A percentile compares a stretch with the other conserved stretches of the same genome.
Evolutionary conservation across 2,797 vertebrate genomes (phyloP).

Genomic region (Neopelma chrysocephalum): DNA sequence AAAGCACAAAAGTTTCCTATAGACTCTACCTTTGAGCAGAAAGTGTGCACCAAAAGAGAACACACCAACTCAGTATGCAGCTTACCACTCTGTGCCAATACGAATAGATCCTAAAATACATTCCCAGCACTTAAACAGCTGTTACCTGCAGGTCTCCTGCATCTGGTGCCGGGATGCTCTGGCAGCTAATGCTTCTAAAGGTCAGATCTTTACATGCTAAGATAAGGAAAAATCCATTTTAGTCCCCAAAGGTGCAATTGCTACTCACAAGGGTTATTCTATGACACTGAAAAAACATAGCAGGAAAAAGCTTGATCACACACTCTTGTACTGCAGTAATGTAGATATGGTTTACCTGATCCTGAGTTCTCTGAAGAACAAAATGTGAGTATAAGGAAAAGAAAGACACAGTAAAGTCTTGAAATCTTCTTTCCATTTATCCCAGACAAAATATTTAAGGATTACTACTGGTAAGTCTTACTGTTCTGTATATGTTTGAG

Average conservation of each 20-base stretch:
- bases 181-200: not conserved
- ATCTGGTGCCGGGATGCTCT: not conserved
- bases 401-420: not conserved
- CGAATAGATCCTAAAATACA: not conserved
- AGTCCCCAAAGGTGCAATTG: not conserved
- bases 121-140: not conserved
- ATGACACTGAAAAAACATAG: not conserved
- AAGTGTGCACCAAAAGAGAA: not conserved
- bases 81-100: not conserved
- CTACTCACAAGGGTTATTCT: not conserved
- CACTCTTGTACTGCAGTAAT: not conserved
- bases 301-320: not conserved
- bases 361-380: not conserved
- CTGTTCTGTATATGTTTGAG: not conserved
- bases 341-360: not conserved
- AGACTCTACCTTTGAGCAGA: not conserved
- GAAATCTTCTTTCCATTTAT: not conserved
- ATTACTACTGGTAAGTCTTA: not conserved
- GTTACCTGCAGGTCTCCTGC: not conserved
- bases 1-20: not conserved
- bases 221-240: constrained; percentile 30
- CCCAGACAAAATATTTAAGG: not conserved
- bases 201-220: not conserved
- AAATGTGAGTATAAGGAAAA: not conserved
- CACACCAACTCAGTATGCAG: not conserved